Evolutionary conservation across 1,140 invertebrate species (phyloP).

Genomic region (Trinorchestia longiramus): DNA sequence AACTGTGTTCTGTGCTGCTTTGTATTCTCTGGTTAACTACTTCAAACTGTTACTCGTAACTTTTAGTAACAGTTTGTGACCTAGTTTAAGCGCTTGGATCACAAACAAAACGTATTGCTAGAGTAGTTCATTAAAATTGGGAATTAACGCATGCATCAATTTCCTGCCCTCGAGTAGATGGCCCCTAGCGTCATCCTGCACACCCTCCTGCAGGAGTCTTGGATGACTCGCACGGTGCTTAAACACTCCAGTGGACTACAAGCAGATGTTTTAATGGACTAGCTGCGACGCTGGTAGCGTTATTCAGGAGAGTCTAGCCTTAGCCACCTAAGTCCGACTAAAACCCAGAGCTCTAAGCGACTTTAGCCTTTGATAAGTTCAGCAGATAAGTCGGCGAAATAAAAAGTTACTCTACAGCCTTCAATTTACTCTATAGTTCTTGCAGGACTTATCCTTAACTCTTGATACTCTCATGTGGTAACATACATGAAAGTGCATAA

Average conservation of each 20-base stretch:
- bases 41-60: too few species aligned
- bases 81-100: background rate
- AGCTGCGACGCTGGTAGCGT: background rate
- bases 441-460: background rate
- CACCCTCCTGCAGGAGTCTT: background rate
- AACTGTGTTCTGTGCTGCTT: too few species aligned
- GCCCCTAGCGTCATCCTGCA: background rate
- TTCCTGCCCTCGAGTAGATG: background rate
- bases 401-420: background rate
- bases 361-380: background rate
- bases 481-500: too few species aligned
- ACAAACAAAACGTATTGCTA: background rate
- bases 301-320: background rate
- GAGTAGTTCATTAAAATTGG: background rate
- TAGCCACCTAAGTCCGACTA: background rate
- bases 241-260: background rate
- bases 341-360: background rate
- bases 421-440: background rate
- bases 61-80: too few species aligned
- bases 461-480: too few species aligned
- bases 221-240: background rate
- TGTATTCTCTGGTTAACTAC: too few species aligned
- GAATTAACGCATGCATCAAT: background rate
- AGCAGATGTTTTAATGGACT: background rate
- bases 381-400: background rate